These are phyloP conservation scores for Subacronicta megacephala DNA, from an alignment of 2,888 invertebrate species.

Conservation along the genomic window DNA sequence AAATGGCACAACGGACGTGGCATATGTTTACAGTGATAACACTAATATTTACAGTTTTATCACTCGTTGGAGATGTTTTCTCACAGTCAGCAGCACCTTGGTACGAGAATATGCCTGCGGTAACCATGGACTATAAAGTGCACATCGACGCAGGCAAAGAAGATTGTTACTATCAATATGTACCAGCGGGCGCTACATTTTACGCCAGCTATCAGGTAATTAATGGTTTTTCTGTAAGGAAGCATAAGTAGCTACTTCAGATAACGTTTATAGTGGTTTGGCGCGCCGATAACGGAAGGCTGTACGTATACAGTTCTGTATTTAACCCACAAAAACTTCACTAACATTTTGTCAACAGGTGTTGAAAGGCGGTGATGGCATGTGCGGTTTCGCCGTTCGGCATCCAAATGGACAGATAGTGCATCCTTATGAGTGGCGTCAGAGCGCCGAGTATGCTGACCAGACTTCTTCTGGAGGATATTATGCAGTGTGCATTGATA, in stretches of 20 bases:
- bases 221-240: slow-evolving; percentile 46
- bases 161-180: slow-evolving; percentile 98
- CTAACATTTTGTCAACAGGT: slow-evolving; percentile 89
- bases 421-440: slow-evolving; percentile 97
- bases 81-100: slow-evolving; percentile 91
- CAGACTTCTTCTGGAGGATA: slow-evolving; percentile 95
- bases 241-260: slow-evolving; percentile 12
- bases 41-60: slow-evolving; percentile 86
- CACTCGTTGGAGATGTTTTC: slow-evolving; percentile 84
- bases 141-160: slow-evolving; percentile 97
- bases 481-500: slow-evolving; percentile 97
- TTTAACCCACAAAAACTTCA: slow-evolving; percentile 29
- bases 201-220: slow-evolving; percentile 97
- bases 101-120: slow-evolving; percentile 96
- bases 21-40: slow-evolving; percentile 84
- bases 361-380: slow-evolving; percentile 97
- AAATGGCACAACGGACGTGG: slow-evolving; percentile 88
- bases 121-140: slow-evolving; percentile 98
- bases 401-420: slow-evolving; percentile 96
- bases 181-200: slow-evolving; percentile 96
- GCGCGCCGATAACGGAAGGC: background rate
- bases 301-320: background rate
- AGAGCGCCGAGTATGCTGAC: slow-evolving; percentile 97
- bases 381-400: slow-evolving; percentile 97
- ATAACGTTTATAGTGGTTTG: slow-evolving; percentile 8